Evolutionary conservation across 30 jellyfish, hydroid and myxozoan genomes (phyloP).

Genomic region (Pseudorhiza aurosa): DNA sequence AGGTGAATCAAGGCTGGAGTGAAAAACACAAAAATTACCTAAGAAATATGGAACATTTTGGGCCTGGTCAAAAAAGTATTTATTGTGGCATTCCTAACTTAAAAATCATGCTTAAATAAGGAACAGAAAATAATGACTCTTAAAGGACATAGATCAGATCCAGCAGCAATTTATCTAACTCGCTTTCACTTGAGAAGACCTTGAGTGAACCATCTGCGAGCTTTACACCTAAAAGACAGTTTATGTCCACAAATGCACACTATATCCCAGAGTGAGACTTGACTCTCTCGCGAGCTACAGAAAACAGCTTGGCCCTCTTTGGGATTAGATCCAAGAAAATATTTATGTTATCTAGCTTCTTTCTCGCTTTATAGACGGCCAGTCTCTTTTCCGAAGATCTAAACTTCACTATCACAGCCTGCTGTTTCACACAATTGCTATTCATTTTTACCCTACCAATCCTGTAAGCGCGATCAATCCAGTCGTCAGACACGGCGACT

Average conservation of each 20-base stretch:
- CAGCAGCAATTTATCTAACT: constrained; percentile 22
- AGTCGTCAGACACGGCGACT: constrained; percentile 54
- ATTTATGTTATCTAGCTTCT: constrained; percentile 35
- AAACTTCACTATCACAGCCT: constrained; percentile 42
- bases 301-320: constrained; percentile 40
- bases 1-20: constrained; percentile 7
- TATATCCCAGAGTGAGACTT: constrained; percentile 42
- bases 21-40: not conserved
- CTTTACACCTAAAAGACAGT: constrained; percentile 50
- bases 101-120: constrained; percentile 8
- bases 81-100: not conserved
- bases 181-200: constrained; percentile 45
- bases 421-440: constrained; percentile 37
- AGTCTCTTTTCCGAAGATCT: constrained; percentile 51
- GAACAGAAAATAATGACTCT: constrained; percentile 11
- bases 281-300: constrained; percentile 55
- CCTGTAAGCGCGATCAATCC: constrained; percentile 56
- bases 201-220: constrained; percentile 47
- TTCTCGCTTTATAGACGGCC: constrained; percentile 40
- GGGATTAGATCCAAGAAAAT: constrained; percentile 39
- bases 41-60: constrained; percentile 2
- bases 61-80: constrained; percentile 2
- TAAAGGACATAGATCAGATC: constrained; percentile 5
- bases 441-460: constrained; percentile 47
- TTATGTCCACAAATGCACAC: constrained; percentile 35